Evolutionary conservation across 2,113 vertebrate genomes (phyloP).

Genomic region (Willisornis vidua): DNA sequence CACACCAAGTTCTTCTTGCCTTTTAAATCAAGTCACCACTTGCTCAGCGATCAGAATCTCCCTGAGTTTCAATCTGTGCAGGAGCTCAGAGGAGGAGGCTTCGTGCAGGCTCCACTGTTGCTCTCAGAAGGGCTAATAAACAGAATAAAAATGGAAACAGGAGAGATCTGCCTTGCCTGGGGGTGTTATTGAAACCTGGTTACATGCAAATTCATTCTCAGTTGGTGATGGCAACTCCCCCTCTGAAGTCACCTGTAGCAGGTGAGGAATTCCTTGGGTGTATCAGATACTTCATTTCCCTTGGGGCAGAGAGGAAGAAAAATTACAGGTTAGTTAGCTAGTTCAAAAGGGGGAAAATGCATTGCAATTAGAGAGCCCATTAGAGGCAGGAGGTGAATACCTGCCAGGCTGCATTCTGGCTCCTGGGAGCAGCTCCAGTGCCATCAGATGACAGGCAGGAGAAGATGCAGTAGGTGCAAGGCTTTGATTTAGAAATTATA

Average conservation of each 20-base stretch:
- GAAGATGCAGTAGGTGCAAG: background rate
- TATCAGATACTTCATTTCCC: conserved; percentile 52
- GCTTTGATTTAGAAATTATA: conserved; percentile 54
- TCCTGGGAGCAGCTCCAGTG: conserved; percentile 22
- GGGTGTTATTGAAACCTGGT: background rate
- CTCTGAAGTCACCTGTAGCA: conserved; percentile 48
- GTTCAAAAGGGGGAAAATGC: conserved; percentile 50
- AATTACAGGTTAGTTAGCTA: conserved; percentile 53
- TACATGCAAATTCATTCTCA: background rate
- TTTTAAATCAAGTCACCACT: conserved; percentile 43
- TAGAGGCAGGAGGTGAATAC: conserved; percentile 2
- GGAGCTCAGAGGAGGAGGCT: conserved; percentile 2
- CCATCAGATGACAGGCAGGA: conserved; percentile 30
- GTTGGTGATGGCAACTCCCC: conserved; percentile 37
- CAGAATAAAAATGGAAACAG: background rate
- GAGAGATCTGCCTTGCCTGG: background rate
- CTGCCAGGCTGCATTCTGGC: conserved; percentile 55
- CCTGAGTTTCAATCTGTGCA: background rate
- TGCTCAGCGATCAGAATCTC: conserved; percentile 36
- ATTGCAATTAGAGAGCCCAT: conserved; percentile 50
- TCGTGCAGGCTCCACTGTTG: background rate
- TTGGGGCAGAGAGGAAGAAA: conserved; percentile 50
- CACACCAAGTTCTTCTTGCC: background rate
- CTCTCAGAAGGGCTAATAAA: background rate
- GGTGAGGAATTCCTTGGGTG: conserved; percentile 61